These are phyloP conservation scores for cat (Felis catus) DNA, from an alignment of 2,113 vertebrate species.

Conservation along the genomic window F.catus_Fca126_mat1.0 CM031420.1:91637501-91638000, in stretches of 20 bases:
- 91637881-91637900: background rate
- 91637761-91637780: background rate
- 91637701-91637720: conserved; percentile 26
- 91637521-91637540: background rate
- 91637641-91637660: background rate
- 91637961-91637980: background rate
- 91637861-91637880: background rate
- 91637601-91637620: conserved; percentile 32
- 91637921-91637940: background rate
- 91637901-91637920: background rate
- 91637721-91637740: background rate
- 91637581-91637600: conserved; percentile 24
- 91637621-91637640: background rate
- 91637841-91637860: background rate
- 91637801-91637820: background rate
- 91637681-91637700: conserved; percentile 45
- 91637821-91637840: background rate
- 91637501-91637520: background rate
- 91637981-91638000: background rate
- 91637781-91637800: background rate
- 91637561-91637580: background rate
- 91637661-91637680: background rate
- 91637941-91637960: background rate
- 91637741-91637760: background rate
- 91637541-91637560: background rate